Evolutionary conservation across 2,113 vertebrate genomes (phyloP), one percentile per base, ranked within the genome.

Genomic region (Regulus satrapa): DNA sequence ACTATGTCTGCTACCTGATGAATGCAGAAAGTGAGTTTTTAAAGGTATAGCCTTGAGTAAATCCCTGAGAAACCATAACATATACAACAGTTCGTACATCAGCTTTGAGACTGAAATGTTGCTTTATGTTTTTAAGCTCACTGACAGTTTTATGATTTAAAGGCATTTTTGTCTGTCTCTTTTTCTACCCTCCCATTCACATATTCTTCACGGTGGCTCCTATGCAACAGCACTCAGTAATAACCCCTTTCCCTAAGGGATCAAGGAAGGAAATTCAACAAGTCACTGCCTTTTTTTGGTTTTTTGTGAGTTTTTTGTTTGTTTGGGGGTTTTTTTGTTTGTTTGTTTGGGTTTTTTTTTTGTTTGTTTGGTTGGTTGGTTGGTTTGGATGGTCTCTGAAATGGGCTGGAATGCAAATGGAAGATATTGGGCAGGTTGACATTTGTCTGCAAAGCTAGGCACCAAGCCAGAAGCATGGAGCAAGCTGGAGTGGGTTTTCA

Each of bases 381-480:
- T 97, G 74, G 68, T 97, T 97, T 96, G 94, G 95, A 96, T 89
- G 77, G 85, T 95, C 81, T 96, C 91, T 96, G 92, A 96, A 97
- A 97, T 76, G 90, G 96, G 54, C 68, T 97, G 97, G 94, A 97
- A 96, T 96, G 95, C 72, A 97, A 97, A 95, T 97, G 96, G 95
- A 94, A 97, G 96, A 97, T 95, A 95, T 94, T 97, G 97, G 97
- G 97, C 97, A 97, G 96, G 90, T 95, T 97, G 95, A 97, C 97
- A 96, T 97, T 94, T 92, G 88, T 96, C 95, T 95, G 94, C 89
- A 95, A 94, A 97, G 68, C 95, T 96, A 96, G 97, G 97, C 97
- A 95, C 52, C 32, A 71, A 94, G 97, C 97, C 97, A 97, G 81
- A 79, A 93, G 32, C 92, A 97, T 87, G 92, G 90, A 97, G 61